These are phyloP conservation scores for Todiramphus saurophagus DNA, from an alignment of 2,113 vertebrate species.

Conservation along the genomic window DNA sequence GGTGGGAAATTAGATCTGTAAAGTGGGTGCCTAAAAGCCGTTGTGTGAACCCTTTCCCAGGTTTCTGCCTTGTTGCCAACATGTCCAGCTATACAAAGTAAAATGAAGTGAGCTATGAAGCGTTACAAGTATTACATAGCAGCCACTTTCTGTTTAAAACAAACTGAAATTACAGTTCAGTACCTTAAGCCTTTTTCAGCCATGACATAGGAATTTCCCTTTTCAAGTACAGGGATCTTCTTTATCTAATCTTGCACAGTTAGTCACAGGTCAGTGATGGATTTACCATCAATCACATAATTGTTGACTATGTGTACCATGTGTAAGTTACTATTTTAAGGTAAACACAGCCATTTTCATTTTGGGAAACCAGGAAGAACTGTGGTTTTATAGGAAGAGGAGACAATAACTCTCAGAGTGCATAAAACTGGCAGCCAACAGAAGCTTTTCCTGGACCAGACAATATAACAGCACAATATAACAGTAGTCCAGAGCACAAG, in stretches of 20 bases:
- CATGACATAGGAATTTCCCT: neutral
- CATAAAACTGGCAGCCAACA: neutral
- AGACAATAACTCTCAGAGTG: neutral
- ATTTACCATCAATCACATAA: neutral
- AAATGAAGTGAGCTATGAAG: neutral
- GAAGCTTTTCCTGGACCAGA: neutral
- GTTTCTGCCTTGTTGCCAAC: neutral
- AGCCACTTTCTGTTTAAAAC: neutral
- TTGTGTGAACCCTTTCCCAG: neutral
- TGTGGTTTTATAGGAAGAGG: neutral
- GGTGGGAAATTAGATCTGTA: neutral
- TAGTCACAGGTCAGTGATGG: neutral
- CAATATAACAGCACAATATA: neutral
- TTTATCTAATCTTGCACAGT: neutral
- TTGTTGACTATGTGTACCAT: neutral
- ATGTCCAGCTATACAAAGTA: neutral
- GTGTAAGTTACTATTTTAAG: neutral
- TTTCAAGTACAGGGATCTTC: neutral
- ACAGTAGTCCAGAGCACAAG: neutral
- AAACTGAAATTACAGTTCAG: neutral
- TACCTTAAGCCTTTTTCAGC: neutral
- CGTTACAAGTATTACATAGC: neutral
- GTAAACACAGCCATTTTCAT: neutral
- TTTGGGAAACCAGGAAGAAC: neutral
- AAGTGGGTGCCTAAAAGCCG: neutral